phyloP scores from a whole-genome alignment of 2,797 vertebrate species.

The Enteromius fasciolatus region DNA sequence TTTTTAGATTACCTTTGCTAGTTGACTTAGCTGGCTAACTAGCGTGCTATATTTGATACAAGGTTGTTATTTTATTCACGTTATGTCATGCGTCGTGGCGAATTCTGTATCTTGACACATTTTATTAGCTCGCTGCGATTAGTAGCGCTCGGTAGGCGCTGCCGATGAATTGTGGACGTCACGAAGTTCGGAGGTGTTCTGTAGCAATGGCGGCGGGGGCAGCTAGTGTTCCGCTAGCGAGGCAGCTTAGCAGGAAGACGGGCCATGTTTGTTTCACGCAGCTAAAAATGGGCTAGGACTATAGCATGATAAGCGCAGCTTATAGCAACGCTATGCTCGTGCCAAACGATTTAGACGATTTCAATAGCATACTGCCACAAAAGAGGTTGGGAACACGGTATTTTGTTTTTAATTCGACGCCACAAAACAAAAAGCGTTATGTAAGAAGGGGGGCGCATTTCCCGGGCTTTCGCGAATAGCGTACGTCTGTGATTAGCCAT shows the following conservation, averaged over 20 bases:
- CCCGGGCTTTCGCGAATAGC: conserved; percentile 73
- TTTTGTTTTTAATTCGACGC: neutral
- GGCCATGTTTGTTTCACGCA: conserved; percentile 75
- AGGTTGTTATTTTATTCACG: neutral
- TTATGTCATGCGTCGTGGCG: too few relatives aligned
- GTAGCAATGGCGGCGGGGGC: conserved; percentile 67
- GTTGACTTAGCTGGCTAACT: conserved; percentile 63
- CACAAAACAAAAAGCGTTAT: conserved; percentile 12
- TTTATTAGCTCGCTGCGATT: neutral
- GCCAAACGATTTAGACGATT: neutral
- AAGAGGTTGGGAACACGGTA: neutral
- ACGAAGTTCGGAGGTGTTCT: conserved; percentile 11
- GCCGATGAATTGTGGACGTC: conserved; percentile 23
- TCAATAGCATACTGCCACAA: neutral
- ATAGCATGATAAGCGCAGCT: conserved; percentile 62
- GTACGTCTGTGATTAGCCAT: conserved; percentile 68
- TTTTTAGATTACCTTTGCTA: conserved; percentile 27
- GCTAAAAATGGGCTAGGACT: conserved; percentile 54
- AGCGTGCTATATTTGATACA: conserved; percentile 65
- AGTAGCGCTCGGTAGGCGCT: neutral
- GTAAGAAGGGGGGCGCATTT: conserved; percentile 65
- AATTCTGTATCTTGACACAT: neutral
- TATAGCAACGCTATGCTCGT: conserved; percentile 27
- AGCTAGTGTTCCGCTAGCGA: conserved; percentile 64
- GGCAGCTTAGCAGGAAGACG: conserved; percentile 66